phyloP scores from a whole-genome alignment of 2,113 vertebrate species.

The Cyprinus carpio region DNA sequence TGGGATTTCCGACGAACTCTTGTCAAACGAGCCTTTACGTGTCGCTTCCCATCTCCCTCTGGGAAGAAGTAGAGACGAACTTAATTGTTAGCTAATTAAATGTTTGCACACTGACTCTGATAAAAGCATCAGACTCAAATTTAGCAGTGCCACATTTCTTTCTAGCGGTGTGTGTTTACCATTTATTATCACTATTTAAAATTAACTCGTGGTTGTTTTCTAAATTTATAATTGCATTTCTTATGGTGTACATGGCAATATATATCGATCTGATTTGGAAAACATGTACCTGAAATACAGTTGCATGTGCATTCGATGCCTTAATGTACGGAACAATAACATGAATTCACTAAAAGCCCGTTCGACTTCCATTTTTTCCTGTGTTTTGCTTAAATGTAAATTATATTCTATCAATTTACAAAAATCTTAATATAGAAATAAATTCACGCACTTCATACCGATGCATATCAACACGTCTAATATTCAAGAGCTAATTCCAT shows the following conservation, averaged over 20 bases:
- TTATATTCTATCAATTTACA: not conserved
- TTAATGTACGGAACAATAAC: not conserved
- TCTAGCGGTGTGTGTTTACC: not conserved
- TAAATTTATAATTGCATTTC: not conserved
- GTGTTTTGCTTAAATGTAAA: not conserved
- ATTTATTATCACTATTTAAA: not conserved
- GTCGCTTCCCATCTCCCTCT: conserved; percentile 35
- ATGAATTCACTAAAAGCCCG: not conserved
- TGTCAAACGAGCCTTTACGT: conserved; percentile 40
- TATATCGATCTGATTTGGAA: not conserved
- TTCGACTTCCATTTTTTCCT: not conserved
- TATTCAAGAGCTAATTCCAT: not conserved
- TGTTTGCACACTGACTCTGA: conserved; percentile 16
- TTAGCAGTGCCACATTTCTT: not conserved
- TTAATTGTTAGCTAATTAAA: conserved; percentile 34
- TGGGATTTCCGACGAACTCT: conserved; percentile 37
- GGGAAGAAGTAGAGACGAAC: conserved; percentile 41
- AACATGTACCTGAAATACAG: not conserved
- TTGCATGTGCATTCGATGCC: not conserved
- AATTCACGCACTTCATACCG: not conserved
- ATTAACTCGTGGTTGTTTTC: not conserved
- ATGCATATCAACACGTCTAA: not conserved
- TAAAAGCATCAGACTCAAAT: not conserved
- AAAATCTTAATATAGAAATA: not conserved
- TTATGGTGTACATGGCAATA: not conserved